Base-by-base conservation (phyloP, 2,888 invertebrate genomes). In the Trichopoda pennipes region DNA sequence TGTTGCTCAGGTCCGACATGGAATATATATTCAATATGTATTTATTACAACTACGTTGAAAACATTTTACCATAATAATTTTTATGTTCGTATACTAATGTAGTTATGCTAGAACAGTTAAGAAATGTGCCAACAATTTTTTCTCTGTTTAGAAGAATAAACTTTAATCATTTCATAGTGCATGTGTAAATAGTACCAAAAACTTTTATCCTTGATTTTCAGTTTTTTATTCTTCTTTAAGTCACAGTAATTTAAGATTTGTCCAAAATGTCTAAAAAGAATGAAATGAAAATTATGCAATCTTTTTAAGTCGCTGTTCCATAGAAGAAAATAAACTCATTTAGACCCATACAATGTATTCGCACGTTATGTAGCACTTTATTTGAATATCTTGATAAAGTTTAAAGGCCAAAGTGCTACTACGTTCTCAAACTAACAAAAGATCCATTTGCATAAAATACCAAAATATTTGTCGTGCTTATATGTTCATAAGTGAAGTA, bases 371-470 rank as follows among this genome's bases (percentile, higher is more conserved):
- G 14, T 14, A 28, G 10, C 19, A 23, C 3, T 42, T 63, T 51
- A 9, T 38, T n/a, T 19, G 16, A 51, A 9, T 35, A 10, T 35
- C 35, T 49, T 35, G 17, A 4, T 49, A 10, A 17, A 51, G 28
- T 60, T 56, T 47, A 23, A 38, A 56, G 56, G 16, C 23, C 23
- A 35, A 61, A 76, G 61, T 28, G 10, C 32, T 44, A 21, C 35
- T 56, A 23, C 58, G 38, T 44, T 73, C 66, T 79, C 56, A 47
- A 79, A 79, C 79, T 76, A 75, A 72, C 76, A 82, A 79, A 82
- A 82, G 75, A 72, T 82, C 72, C 72, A 82, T 82, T 79, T 82
- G 68, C 79, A 82, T 79, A 82, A 82, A 82, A 82, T 68, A 79
- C 28, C 28, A 28, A 28, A n/a, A n/a, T 49, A 51, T 32, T 32